Evolutionary conservation across 2,888 invertebrate genomes (phyloP), one percentile per base, ranked within the genome.

Genomic region (Leistus spinibarbis): DNA sequence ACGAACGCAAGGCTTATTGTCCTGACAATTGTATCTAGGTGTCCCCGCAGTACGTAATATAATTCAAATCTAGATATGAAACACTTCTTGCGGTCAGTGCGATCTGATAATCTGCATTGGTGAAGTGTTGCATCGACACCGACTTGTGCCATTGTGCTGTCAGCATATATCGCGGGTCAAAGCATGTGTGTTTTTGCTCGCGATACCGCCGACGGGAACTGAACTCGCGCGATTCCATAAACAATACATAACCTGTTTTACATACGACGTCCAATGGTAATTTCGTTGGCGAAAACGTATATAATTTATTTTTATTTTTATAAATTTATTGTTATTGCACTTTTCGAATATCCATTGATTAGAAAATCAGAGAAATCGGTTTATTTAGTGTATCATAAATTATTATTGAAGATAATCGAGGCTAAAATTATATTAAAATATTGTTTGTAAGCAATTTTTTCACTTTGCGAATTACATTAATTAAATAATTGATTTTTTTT

Each of bases 61-160:
- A 69, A 69, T 60, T 27, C 60, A 16, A 23, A 69, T 71, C 71
- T 71, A 63, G 71, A 71, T 64, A 64, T 62, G 24, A 64, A 13
- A 40, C 40, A 40, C 40, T 13, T 13, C 53, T n/a, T 22, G 68
- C 22, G 16, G 17, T 56, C 57, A 13, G 7, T n/a, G 56, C 69
- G 27, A 71, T 64, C 64, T 53, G 71, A 71, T 71, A 71, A 71
- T 13, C 9, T 7, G 13, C 10, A 20, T 3, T 60, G 2, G 63
- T 64, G 64, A 63, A 63, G 71, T 71, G 71, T 71, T 20, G 24
- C 40, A 40, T 40, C 40, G 40, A 40, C 40, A 40, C 40, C 40
- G 13, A 40, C n/a, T 63, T 16, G 54, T 27, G 64, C 40, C 54
- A 71, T 71, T 71, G 71, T 71, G 16, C 71, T 71, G 71, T 71